Evolutionary conservation across 1,140 invertebrate species (phyloP).

Genomic region (Caenorhabditis remanei): DNA sequence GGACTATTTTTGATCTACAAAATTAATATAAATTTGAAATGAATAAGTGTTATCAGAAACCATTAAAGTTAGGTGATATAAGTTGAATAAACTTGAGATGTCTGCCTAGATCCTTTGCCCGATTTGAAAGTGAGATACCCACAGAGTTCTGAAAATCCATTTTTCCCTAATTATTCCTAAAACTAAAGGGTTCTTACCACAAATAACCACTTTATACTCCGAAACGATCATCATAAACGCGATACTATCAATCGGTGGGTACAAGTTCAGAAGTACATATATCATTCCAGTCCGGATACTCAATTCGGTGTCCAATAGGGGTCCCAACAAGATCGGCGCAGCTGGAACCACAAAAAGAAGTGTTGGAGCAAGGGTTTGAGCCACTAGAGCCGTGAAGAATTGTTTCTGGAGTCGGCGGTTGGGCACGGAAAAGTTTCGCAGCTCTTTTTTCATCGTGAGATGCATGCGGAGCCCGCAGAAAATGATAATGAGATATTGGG

Average conservation of each 20-base stretch:
- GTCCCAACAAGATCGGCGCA: slow-evolving; percentile 1
- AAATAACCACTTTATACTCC: neutral
- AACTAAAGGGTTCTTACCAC: neutral
- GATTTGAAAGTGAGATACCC: neutral
- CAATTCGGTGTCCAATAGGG: neutral
- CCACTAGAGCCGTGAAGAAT: neutral
- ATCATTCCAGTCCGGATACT: neutral
- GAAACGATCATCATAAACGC: slow-evolving; percentile 1
- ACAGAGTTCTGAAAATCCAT: neutral
- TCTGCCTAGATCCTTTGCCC: neutral
- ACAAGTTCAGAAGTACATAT: neutral
- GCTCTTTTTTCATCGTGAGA: slow-evolving; percentile 2
- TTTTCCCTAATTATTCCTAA: neutral
- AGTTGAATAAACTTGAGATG: neutral
- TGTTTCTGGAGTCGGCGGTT: slow-evolving; percentile 1
- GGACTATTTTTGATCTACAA: no score
- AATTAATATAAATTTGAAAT: no score
- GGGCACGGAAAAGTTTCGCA: neutral
- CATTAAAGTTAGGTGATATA: neutral
- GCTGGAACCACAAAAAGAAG: slow-evolving; percentile 2
- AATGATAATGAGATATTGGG: neutral
- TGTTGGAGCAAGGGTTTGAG: neutral
- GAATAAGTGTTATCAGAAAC: no score
- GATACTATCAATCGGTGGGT: slow-evolving; percentile 25
- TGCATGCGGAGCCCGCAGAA: neutral